Percentiles rank a stretch among this genome's conserved stretches.
Evolutionary conservation across 1,140 invertebrate genomes (phyloP).

Genomic region (Zaprionus ornatus): DNA sequence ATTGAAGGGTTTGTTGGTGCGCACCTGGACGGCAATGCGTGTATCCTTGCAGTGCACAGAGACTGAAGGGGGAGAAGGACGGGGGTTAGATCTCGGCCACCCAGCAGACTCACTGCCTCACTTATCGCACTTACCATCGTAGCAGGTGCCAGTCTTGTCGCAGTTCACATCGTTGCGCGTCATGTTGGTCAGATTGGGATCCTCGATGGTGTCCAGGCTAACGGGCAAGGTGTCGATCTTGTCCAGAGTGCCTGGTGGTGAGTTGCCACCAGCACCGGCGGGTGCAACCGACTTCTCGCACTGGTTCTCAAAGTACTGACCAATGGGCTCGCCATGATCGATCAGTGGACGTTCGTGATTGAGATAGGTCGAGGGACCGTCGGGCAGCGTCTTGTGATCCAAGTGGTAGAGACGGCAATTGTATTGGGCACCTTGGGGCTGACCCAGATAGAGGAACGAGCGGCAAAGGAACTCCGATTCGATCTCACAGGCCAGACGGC

Average conservation of each 20-base stretch:
- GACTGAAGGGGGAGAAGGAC: conserved; percentile 86
- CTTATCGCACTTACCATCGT: conserved; percentile 89
- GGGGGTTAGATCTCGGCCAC: neutral
- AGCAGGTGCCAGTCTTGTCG: conserved; percentile 97
- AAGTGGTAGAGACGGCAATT: conserved; percentile 96
- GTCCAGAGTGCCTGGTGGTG: conserved; percentile 61
- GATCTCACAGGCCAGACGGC: conserved; percentile 94
- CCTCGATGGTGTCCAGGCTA: conserved; percentile 89
- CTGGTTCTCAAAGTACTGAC: conserved; percentile 94
- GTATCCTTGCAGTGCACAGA: conserved; percentile 97
- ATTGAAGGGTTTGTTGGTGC: conserved; percentile 96
- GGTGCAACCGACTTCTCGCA: conserved; percentile 87
- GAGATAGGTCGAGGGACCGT: conserved; percentile 94
- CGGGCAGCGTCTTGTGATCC: conserved; percentile 95
- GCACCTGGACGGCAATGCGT: conserved; percentile 95
- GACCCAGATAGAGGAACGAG: conserved; percentile 93
- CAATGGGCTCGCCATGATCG: conserved; percentile 94
- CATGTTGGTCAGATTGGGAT: conserved; percentile 88
- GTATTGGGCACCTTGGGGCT: conserved; percentile 90
- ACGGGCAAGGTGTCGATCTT: conserved; percentile 87
- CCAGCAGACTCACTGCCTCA: neutral
- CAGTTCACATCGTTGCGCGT: conserved; percentile 93
- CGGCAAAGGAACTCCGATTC: conserved; percentile 97
- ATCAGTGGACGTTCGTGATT: conserved; percentile 94
- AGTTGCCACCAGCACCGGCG: conserved; percentile 84